These are phyloP conservation scores for Dendrolimus pini DNA, from an alignment of 2,888 invertebrate species.

Conservation along the genomic window DNA sequence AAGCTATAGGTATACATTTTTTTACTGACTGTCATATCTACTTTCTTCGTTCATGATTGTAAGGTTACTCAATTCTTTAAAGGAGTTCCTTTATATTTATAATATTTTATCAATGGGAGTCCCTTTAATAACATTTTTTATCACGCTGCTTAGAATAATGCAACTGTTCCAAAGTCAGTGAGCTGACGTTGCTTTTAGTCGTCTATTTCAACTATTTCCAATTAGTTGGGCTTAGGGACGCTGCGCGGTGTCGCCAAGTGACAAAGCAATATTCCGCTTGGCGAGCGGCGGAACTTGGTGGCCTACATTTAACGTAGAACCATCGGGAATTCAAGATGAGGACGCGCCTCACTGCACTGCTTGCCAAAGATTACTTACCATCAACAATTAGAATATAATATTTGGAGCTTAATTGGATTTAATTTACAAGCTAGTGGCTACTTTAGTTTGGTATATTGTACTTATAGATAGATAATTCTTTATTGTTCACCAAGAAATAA, in stretches of 20 bases:
- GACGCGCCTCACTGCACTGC: slow-evolving; percentile 53
- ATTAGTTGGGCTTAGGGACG: slow-evolving; percentile 73
- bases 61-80: too few relatives aligned
- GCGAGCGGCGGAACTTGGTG: slow-evolving; percentile 58
- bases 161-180: slow-evolving; percentile 16
- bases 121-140: too few relatives aligned
- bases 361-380: slow-evolving; percentile 53
- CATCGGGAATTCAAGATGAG: slow-evolving; percentile 70
- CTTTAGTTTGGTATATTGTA: too few relatives aligned
- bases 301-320: slow-evolving; percentile 69
- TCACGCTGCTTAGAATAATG: background rate
- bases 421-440: too few relatives aligned
- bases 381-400: slow-evolving; percentile 35
- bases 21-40: too few relatives aligned
- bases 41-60: too few relatives aligned
- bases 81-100: too few relatives aligned
- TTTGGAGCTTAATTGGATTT: too few relatives aligned
- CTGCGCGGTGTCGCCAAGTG: slow-evolving; percentile 69
- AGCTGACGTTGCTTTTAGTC: slow-evolving; percentile 51
- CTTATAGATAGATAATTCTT: too few relatives aligned
- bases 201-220: slow-evolving; percentile 75
- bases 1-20: too few relatives aligned
- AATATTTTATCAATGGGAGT: too few relatives aligned
- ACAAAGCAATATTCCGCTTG: slow-evolving; percentile 73
- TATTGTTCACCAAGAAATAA: too few relatives aligned